Conservation (phyloP, 2,888 invertebrate genomes). For the Chrysomela aeneicollis region DNA sequence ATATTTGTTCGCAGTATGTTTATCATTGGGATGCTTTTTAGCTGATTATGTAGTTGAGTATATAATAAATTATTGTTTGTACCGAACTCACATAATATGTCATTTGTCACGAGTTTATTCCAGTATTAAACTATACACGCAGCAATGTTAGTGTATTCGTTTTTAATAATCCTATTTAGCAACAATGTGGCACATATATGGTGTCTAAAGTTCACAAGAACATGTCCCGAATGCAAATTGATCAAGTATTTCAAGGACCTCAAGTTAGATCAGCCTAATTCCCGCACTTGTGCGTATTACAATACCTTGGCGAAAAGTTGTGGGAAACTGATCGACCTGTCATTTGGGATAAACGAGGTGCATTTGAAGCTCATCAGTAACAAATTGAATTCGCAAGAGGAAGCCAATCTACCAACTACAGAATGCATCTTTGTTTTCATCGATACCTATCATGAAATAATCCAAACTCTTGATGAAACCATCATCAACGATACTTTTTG, state of each 20-base stretch:
- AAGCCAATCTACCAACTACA: neutral
- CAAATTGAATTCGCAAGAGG: neutral
- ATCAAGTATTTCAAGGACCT: neutral
- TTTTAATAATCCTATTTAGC: neutral
- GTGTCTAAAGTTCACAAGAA: neutral
- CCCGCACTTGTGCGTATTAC: neutral
- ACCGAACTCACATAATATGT: neutral
- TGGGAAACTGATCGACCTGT: neutral
- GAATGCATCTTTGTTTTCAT: slow-evolving; percentile 2
- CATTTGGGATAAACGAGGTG: neutral
- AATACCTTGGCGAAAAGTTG: neutral
- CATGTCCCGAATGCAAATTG: neutral
- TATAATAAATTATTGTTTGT: neutral
- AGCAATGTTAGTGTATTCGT: neutral
- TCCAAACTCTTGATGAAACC: neutral
- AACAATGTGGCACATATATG: neutral
- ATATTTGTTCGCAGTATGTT: too few species aligned
- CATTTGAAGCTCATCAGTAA: neutral
- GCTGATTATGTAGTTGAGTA: neutral
- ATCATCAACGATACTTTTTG: neutral
- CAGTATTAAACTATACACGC: too few species aligned
- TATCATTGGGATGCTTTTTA: neutral
- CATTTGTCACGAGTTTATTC: too few species aligned
- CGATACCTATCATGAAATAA: neutral
- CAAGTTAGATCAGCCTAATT: neutral